Evolutionary conservation across 2,113 vertebrate species (phyloP).

Genomic region (Ariopsis seemanni): DNA sequence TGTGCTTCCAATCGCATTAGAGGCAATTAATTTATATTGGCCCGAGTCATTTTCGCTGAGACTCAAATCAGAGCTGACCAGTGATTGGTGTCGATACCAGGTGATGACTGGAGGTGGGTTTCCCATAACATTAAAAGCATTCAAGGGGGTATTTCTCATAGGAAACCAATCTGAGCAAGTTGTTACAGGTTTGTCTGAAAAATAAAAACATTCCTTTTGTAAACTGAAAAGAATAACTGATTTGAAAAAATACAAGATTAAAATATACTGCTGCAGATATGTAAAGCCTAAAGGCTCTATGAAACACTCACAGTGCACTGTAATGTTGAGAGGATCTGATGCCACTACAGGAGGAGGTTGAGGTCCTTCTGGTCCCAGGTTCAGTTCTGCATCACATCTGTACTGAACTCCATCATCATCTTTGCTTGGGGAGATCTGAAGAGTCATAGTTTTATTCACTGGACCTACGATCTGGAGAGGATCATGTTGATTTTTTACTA

Average conservation of each 20-base stretch:
- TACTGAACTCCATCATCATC: conserved; percentile 50
- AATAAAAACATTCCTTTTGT: neutral
- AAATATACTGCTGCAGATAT: neutral
- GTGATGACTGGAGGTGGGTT: conserved; percentile 54
- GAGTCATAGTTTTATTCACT: neutral
- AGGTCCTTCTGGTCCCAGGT: conserved; percentile 41
- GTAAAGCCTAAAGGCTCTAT: too few species aligned
- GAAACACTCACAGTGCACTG: conserved; percentile 61
- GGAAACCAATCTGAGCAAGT: conserved; percentile 16
- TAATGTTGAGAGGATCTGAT: conserved; percentile 46
- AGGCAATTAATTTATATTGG: conserved; percentile 17
- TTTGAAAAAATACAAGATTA: neutral
- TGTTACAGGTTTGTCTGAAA: conserved; percentile 55
- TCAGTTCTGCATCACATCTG: conserved; percentile 57
- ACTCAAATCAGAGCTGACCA: neutral
- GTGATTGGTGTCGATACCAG: conserved; percentile 43
- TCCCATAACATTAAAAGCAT: neutral
- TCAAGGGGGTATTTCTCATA: neutral
- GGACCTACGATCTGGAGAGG: neutral
- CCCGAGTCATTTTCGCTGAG: conserved; percentile 55
- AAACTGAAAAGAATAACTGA: neutral
- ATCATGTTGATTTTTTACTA: fast-evolving
- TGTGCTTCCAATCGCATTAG: neutral
- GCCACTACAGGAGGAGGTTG: neutral
- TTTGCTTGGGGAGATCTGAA: neutral